A percentile compares a stretch with the other conserved stretches of the same genome.
phyloP scores from a whole-genome alignment of 2,113 vertebrate genomes.

The Phainopepla nitens region DNA sequence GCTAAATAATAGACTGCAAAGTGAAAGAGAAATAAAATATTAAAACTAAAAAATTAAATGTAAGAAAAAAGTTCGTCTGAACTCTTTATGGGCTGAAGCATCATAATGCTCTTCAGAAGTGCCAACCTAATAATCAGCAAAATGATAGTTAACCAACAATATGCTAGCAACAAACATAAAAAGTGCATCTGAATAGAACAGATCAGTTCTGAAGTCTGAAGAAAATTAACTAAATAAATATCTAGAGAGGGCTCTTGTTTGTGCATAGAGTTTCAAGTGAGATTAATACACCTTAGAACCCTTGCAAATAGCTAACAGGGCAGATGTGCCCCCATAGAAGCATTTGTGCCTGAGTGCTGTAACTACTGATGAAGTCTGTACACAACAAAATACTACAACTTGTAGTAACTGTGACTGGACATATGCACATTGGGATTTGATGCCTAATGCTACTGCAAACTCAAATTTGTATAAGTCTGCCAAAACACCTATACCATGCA shows the following conservation, averaged over 20 bases:
- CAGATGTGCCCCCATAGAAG: neutral
- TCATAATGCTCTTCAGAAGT: neutral
- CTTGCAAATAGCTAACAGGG: slow-evolving; percentile 44
- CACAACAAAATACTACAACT: neutral
- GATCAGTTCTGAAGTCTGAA: neutral
- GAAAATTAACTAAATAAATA: neutral
- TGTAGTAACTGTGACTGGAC: neutral
- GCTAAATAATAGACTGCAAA: neutral
- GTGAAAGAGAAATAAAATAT: neutral
- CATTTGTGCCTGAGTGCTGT: neutral
- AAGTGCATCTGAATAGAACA: neutral
- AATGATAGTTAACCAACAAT: neutral
- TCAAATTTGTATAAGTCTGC: neutral
- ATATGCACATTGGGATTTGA: neutral
- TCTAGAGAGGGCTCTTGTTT: neutral
- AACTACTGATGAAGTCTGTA: neutral
- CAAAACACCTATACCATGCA: neutral
- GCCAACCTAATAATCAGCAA: neutral
- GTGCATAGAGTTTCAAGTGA: slow-evolving; percentile 52
- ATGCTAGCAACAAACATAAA: neutral
- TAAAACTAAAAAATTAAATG: neutral
- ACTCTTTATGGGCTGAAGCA: neutral
- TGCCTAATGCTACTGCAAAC: neutral
- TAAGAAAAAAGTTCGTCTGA: neutral
- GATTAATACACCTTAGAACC: slow-evolving; percentile 56